Base-by-base conservation (phyloP, 1,140 invertebrate species). In the Steinernema feltiae region DNA sequence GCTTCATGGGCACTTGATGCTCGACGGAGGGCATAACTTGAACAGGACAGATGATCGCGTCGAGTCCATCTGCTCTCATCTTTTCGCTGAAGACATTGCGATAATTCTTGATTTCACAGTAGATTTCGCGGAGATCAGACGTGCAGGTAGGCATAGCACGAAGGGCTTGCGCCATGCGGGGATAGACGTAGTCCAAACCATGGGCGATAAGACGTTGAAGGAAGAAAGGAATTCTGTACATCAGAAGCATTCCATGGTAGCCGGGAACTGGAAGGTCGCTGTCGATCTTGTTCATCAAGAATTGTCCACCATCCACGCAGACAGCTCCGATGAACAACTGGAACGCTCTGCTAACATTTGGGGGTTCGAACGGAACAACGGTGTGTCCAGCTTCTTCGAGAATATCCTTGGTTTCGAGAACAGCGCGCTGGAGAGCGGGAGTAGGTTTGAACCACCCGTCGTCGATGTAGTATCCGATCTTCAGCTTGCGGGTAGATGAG, bases 391-490 rank as follows among this genome's bases (percentile, higher is more conserved):
- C 69, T 30, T 32, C 30, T 72, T 86, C 82, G 32, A 86, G 70
- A 15, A 78, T 78, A 35, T 41, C 18, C 72, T 84, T 84, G 1
- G 87, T 84, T 48, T 84, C 81, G 7, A 81, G 63, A 24, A 87
- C 81, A 24, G 86, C 83, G 48, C 83, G 80, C 48, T 83, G 81
- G 7, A 84, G 75, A 15, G 86, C 87, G 1, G 87, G 87, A 18
- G 86, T 83, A 18, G 76, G 81, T 29, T 72, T 84, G 82, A 85
- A 83, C 79, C 77, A 83, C 71, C 73, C 83, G 73, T 81, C 87
- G 12, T 82, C 76, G 1, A 84, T 82, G 74, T 84, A 87, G 73
- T 86, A 87, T 31, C 86, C 87, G 63, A 87, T 83, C 0, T 81
- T 74, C 1, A 86, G 76, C 30, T 82, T 83, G 17, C 80, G 70